Percentiles rank a stretch among this genome's conserved stretches.
phyloP scores from a whole-genome alignment of 2,797 vertebrate species.

The Ciconia nigra region DNA sequence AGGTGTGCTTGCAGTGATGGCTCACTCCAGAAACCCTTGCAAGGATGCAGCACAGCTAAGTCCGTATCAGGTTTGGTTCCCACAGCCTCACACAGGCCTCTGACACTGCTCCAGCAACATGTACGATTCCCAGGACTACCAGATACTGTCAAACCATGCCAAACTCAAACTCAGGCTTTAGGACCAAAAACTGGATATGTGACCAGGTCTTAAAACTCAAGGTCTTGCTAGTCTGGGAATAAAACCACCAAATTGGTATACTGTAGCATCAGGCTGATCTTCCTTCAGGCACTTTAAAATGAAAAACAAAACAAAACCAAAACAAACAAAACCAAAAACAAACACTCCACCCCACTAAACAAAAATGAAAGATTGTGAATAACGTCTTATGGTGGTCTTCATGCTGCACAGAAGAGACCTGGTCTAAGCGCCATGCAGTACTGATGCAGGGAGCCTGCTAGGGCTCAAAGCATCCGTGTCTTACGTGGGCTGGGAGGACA shows the following conservation, averaged over 20 bases:
- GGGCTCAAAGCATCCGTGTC: neutral
- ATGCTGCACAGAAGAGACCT: accelerated
- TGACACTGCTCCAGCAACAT: neutral
- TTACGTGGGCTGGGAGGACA: neutral
- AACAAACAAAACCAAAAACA: too few relatives aligned
- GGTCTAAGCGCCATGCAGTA: accelerated
- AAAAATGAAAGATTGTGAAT: neutral
- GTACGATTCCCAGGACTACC: neutral
- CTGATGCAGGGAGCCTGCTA: neutral
- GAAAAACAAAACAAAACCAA: neutral
- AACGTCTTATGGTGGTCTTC: neutral
- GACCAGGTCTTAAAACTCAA: neutral
- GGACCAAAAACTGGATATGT: neutral
- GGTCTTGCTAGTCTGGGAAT: neutral
- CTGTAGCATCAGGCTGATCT: neutral
- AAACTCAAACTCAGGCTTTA: neutral
- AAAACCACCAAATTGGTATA: neutral
- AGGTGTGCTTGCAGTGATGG: accelerated
- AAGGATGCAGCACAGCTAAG: neutral
- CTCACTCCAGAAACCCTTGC: neutral
- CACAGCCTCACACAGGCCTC: neutral
- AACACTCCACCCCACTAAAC: neutral
- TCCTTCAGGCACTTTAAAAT: neutral
- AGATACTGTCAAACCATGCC: too few relatives aligned
- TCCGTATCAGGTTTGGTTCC: neutral